These are phyloP conservation scores for Toxotes jaculatrix DNA, from an alignment of 2,113 vertebrate species.

Conservation along the genomic window DNA sequence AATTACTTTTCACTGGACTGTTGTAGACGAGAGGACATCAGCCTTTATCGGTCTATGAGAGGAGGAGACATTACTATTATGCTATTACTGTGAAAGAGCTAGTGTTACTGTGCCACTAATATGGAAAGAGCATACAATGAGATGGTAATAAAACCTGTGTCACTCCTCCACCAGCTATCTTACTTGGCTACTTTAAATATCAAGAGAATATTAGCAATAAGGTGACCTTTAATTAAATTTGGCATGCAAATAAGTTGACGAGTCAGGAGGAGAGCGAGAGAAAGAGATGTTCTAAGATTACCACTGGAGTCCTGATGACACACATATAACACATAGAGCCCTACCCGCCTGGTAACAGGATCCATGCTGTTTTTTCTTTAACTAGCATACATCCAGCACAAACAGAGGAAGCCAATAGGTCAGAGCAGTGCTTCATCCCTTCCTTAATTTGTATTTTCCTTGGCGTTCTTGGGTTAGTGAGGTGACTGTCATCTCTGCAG, in stretches of 20 bases:
- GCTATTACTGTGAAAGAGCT: conserved; percentile 30
- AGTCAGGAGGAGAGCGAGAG: conserved; percentile 48
- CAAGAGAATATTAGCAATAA: conserved; percentile 65
- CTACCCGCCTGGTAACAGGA: conserved; percentile 22
- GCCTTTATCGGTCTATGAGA: conserved; percentile 69
- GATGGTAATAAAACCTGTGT: conserved; percentile 62
- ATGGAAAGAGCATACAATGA: conserved; percentile 58
- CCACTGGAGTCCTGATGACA: conserved; percentile 17
- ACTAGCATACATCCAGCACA: conserved; percentile 40
- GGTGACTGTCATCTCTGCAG: conserved; percentile 62
- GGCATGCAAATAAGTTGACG: conserved; percentile 63
- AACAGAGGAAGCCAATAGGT: conserved; percentile 50
- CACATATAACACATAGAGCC: conserved; percentile 19
- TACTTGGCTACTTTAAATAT: conserved; percentile 65
- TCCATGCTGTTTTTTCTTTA: conserved; percentile 27
- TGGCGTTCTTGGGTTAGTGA: conserved; percentile 48
- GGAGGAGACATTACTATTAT: conserved; percentile 60
- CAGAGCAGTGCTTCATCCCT: conserved; percentile 27
- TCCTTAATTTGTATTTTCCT: conserved; percentile 68
- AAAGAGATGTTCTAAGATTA: conserved; percentile 36
- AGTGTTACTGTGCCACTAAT: conserved; percentile 48
- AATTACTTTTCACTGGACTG: conserved; percentile 77
- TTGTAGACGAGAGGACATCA: conserved; percentile 70
- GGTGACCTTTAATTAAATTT: conserved; percentile 78
- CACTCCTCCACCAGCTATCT: conserved; percentile 34